phyloP scores from a whole-genome alignment of 2,113 vertebrate genomes.

The Brachypteracias leptosomus region DNA sequence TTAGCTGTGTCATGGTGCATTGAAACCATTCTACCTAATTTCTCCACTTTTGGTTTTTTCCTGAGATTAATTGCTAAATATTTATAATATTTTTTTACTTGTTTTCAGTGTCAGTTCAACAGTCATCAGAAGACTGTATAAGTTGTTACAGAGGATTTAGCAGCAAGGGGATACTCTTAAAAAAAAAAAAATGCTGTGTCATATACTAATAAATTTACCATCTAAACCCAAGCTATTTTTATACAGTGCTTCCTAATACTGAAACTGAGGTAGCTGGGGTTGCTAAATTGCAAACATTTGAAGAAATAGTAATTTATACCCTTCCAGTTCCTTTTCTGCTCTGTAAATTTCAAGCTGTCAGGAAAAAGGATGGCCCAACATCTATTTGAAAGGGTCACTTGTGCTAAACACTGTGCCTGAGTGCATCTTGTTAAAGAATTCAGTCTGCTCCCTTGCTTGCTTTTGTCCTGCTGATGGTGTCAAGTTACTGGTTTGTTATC shows the following conservation, averaged over 20 bases:
- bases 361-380: neutral
- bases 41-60: neutral
- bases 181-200: neutral
- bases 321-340: neutral
- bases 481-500: neutral
- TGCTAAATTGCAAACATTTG: neutral
- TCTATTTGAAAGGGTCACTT: neutral
- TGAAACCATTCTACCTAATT: neutral
- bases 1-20: neutral
- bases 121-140: neutral
- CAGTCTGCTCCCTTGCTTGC: neutral
- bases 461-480: neutral
- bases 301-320: neutral
- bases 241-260: neutral
- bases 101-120: neutral
- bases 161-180: neutral
- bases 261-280: neutral
- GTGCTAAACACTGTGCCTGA: neutral
- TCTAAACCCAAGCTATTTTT: neutral
- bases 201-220: neutral
- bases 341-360: neutral
- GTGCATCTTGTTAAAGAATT: neutral
- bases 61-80: neutral
- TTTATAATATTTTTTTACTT: neutral
- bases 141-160: neutral